phyloP scores from a whole-genome alignment of 2,113 vertebrate genomes.

The Corythoichthys intestinalis region DNA sequence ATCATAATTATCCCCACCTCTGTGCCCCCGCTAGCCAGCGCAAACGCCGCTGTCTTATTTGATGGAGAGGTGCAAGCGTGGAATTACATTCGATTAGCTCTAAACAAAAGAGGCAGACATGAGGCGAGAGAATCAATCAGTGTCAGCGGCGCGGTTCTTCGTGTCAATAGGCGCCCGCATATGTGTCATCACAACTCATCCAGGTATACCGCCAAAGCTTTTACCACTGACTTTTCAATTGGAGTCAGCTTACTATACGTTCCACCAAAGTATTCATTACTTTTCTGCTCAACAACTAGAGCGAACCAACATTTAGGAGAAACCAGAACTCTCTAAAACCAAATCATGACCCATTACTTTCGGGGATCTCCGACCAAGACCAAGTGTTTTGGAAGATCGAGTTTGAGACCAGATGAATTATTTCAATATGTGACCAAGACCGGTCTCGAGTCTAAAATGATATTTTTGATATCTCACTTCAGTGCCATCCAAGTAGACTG shows the following conservation, averaged over 20 bases:
- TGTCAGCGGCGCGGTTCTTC: slow-evolving; percentile 37
- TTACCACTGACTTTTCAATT: background rate
- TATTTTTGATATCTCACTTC: background rate
- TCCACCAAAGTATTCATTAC: no score
- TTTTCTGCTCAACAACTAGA: no score
- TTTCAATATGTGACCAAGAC: no score
- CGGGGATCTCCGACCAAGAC: no score
- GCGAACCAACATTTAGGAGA: no score
- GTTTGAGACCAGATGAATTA: no score
- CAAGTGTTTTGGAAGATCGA: no score
- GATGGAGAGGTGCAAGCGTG: slow-evolving; percentile 66
- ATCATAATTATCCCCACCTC: slow-evolving; percentile 75
- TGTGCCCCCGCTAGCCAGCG: slow-evolving; percentile 53
- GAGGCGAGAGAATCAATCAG: slow-evolving; percentile 70
- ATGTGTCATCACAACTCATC: slow-evolving; percentile 10
- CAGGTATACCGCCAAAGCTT: slow-evolving; percentile 3
- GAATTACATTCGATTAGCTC: slow-evolving; percentile 77
- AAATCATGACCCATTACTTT: no score
- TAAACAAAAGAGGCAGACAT: slow-evolving; percentile 73
- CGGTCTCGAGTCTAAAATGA: background rate
- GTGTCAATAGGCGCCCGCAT: slow-evolving; percentile 24
- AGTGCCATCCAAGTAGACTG: background rate
- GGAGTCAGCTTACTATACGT: background rate
- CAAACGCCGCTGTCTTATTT: slow-evolving; percentile 63
- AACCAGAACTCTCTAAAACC: no score